phyloP scores from a whole-genome alignment of 2,888 invertebrate genomes.

The Dastarcus helophoroides region DNA sequence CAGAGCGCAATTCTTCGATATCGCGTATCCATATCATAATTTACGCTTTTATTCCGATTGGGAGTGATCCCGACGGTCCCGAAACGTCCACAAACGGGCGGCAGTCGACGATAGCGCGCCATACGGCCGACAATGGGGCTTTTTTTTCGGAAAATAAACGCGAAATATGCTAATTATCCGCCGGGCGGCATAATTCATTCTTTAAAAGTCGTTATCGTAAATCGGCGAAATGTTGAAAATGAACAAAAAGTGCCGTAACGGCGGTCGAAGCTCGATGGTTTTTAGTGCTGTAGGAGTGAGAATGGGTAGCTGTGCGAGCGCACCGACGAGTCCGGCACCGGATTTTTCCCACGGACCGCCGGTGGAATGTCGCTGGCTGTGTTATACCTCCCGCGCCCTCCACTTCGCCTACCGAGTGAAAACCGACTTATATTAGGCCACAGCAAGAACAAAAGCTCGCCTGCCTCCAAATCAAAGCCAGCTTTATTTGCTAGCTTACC shows the following conservation, averaged over 20 bases:
- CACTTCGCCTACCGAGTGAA: conserved; percentile 10
- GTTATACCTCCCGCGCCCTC: conserved; percentile 17
- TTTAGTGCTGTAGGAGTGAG: conserved; percentile 31
- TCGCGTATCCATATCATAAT: too few species aligned
- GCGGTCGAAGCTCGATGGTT: conserved; percentile 25
- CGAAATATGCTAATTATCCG: conserved; percentile 15
- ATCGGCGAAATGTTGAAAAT: conserved; percentile 26
- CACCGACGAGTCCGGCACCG: conserved; percentile 12
- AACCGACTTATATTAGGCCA: conserved; percentile 21
- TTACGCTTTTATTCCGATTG: too few species aligned
- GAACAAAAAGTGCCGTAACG: conserved; percentile 27
- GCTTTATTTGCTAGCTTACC: conserved; percentile 26
- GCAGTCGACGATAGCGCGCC: too few species aligned
- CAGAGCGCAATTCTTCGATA: too few species aligned
- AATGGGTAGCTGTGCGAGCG: conserved; percentile 26
- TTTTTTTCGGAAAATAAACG: conserved; percentile 3
- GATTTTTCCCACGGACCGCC: conserved; percentile 30
- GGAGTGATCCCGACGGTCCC: too few species aligned
- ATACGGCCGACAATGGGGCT: too few species aligned
- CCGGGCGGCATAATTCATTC: conserved; percentile 19
- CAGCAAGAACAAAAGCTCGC: conserved; percentile 30
- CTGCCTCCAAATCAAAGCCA: conserved; percentile 24
- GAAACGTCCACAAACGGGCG: too few species aligned
- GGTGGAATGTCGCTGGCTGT: conserved; percentile 32
- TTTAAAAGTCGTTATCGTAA: conserved; percentile 22